Base-by-base conservation (phyloP, 2,888 invertebrate species). In the Dorcus parallelipipedus region DNA sequence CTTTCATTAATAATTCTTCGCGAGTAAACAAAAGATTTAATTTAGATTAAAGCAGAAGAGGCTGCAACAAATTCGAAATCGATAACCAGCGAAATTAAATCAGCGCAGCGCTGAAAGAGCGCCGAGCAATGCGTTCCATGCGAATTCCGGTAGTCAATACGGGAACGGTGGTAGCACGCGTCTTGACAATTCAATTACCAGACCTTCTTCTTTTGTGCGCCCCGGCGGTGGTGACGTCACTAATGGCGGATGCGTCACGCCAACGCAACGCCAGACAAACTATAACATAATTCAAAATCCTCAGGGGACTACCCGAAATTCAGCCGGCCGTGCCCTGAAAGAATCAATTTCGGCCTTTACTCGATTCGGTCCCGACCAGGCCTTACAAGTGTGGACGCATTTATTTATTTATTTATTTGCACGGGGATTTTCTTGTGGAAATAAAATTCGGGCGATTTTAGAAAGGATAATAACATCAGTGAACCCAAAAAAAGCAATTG, bases 171-270 rank as follows among this genome's bases (percentile, higher is more conserved):
- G 48, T 33, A 47, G 63, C 66, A 66, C 62, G 62, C 64, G 63
- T 55, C 61, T 61, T 52, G 49, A 60, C 64, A 65, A 66, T 66
- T 66, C 64, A 64, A 66, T 66, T 66, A 66, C 49, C 33, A 47
- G 56, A 60, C 64, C 61, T 62, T 58, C 54, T 20, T 20, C 20
- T 60, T 56, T 59, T 61, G 42, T 51, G 23, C 17, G 45, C 3
- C 56, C 48, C 52, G 49, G 54, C 64, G 68, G 65, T 33, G 26
- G 26, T 69, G 69, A 70, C 69, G 71, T 71, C 68, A 70, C 67
- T 71, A 71, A 68, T 67, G 64, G 66, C 57, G 63, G 67, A 70
- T 71, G 71, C 69, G 71, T 71, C 71, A 70, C 67, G 61, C 61
- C 64, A 65, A 67, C 69, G 69, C 51, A 56, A 52, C 52, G 52